These are phyloP conservation scores for Drosophila virilis DNA, from an alignment of 1,140 invertebrate genomes.

Conservation along the genomic window DNA sequence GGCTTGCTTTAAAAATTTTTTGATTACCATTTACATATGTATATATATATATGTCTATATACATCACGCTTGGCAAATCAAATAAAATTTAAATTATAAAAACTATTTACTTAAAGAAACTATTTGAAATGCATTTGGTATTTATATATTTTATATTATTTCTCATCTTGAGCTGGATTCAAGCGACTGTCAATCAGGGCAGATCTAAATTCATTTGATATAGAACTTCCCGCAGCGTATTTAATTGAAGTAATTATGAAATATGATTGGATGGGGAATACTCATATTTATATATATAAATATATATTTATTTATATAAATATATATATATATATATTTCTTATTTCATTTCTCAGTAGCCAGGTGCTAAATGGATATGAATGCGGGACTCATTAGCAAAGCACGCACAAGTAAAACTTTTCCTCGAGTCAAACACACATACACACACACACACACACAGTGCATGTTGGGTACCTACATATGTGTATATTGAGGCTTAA, in stretches of 20 bases:
- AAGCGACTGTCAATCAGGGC: conserved; percentile 36
- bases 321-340: conserved; percentile 44
- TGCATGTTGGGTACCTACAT: conserved; percentile 1
- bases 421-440: conserved; percentile 14
- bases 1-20: too few species aligned
- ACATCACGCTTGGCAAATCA: too few species aligned
- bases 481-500: conserved; percentile 67
- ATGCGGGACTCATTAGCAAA: conserved; percentile 71
- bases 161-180: not conserved
- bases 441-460: conserved; percentile 16
- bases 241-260: conserved; percentile 64
- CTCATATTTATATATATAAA: conserved; percentile 15
- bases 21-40: too few species aligned
- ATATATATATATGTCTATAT: too few species aligned
- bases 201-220: conserved; percentile 30
- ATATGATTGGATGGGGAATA: conserved; percentile 34
- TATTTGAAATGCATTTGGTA: too few species aligned
- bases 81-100: too few species aligned
- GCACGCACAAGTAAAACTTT: conserved; percentile 73
- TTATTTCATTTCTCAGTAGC: conserved; percentile 55
- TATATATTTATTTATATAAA: conserved; percentile 46
- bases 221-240: conserved; percentile 35
- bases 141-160: not conserved
- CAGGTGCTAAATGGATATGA: conserved; percentile 71
- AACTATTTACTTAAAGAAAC: too few species aligned